Conservation (phyloP, 2,797 vertebrate genomes). For the Poecilia gillii region DNA sequence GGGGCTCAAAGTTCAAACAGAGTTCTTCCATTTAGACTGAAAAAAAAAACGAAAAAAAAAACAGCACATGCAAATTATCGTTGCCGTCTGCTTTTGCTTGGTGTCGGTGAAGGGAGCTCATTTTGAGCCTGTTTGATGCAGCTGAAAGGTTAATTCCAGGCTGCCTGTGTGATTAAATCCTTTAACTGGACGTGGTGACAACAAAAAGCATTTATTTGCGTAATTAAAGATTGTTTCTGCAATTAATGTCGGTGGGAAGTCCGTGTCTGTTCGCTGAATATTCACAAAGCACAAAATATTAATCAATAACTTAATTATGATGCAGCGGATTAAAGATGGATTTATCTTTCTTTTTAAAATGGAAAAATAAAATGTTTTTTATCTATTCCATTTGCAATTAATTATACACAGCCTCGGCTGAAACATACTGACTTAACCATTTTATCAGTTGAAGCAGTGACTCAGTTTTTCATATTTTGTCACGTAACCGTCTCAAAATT, state of each 20-base stretch:
- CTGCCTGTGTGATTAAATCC: slow-evolving; percentile 10
- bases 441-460: not conserved
- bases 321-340: not conserved
- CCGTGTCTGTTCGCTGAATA: slow-evolving; percentile 6
- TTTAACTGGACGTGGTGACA: slow-evolving; percentile 1
- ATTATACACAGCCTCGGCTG: not conserved
- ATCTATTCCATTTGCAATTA: not conserved
- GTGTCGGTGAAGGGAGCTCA: slow-evolving; percentile 4
- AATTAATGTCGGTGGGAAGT: slow-evolving; percentile 4
- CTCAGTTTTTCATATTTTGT: not conserved
- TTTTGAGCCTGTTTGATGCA: not conserved
- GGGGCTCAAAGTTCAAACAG: slow-evolving; percentile 48
- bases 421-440: not conserved
- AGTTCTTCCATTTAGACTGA: slow-evolving; percentile 35
- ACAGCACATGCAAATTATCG: not conserved
- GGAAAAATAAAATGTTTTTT: not conserved
- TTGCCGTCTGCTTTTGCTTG: slow-evolving; percentile 1
- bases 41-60: not conserved
- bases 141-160: slow-evolving; percentile 16
- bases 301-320: not conserved
- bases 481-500: not conserved
- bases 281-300: not conserved
- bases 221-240: not conserved
- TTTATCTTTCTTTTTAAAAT: not conserved
- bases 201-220: slow-evolving; percentile 11